Evolutionary conservation across 2,888 invertebrate genomes (phyloP), one percentile per base, ranked within the genome.

Genomic region (Eudemis profundana): DNA sequence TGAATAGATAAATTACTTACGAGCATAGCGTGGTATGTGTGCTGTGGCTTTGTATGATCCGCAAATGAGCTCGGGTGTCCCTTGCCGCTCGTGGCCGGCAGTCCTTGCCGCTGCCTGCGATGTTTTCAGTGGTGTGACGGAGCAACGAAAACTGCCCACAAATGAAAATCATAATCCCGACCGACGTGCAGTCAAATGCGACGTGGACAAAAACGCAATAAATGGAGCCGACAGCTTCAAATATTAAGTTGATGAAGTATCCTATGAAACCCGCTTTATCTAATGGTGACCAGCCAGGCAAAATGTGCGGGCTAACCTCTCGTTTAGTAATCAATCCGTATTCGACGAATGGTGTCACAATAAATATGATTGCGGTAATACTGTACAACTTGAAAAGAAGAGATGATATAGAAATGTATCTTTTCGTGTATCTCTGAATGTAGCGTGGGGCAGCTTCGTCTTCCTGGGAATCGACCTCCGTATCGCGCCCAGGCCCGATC

Each of bases 161-260:
- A n/a, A 82, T 68, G 57, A 87, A 87, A 59, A 87, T 83, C 83
- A 89, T 87, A 5, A 87, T 69, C 0, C 87, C 87, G 0, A 87
- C 75, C 7, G 78, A 73, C 1, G 80, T 77, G 23, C 83, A 66
- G 69, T 90, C 90, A 61, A 89, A 90, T 1, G 78, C 80, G 10
- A 77, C 67, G 59, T 90, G 90, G 1, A 85, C 74, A 15, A 53
- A 66, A 0, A 89, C 86, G 44, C 83, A 85, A 62, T 84, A 89
- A 1, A 78, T 36, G 0, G 86, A 72, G 0, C 85, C 78, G 2
- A 86, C 64, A 1, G 70, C 67, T 72, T 90, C 90, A 15, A 76
- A 67, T 1, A 74, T 1, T 38, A 89, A 67, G 0, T 76, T 75
- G 0, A 79, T 1, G 0, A 79, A 15, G 65, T 89, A 89, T 0